Evolutionary conservation across 2,888 invertebrate species (phyloP).

Genomic region (Yponomeuta sedellus): DNA sequence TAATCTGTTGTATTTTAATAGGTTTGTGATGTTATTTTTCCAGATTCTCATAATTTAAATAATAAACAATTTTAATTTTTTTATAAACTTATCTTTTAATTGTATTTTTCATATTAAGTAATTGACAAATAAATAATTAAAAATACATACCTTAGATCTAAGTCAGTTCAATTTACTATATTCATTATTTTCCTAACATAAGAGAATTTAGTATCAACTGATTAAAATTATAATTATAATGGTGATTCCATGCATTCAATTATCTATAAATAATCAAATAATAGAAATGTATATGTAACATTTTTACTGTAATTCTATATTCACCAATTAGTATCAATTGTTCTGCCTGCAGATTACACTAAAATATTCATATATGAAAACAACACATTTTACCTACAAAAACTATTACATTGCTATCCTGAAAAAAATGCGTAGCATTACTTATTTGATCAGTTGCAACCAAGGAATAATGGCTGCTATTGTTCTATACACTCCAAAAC

Average conservation of each 20-base stretch:
- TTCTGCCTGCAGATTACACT: too few species aligned
- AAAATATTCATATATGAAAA: too few species aligned
- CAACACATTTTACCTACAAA: too few species aligned
- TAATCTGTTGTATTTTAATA: background rate
- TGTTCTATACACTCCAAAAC: background rate
- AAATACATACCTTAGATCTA: conserved; percentile 6
- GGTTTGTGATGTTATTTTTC: background rate
- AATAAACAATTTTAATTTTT: background rate
- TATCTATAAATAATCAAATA: background rate
- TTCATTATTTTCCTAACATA: conserved; percentile 1
- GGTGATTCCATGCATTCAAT: background rate
- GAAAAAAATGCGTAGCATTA: background rate
- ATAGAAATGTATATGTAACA: background rate
- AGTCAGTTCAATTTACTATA: conserved; percentile 13
- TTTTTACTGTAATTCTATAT: too few species aligned
- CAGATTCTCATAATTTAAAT: background rate
- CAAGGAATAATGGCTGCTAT: background rate
- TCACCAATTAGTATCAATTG: too few species aligned
- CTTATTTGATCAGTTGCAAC: background rate
- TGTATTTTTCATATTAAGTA: conserved; percentile 34
- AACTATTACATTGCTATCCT: too few species aligned
- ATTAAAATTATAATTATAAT: background rate
- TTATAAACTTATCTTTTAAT: background rate
- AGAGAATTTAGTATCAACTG: background rate
- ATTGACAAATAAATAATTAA: conserved; percentile 36